Percentiles rank a stretch among this genome's conserved stretches.
Conservation (phyloP, 2,888 invertebrate genomes). For the Atrina japonica region DNA sequence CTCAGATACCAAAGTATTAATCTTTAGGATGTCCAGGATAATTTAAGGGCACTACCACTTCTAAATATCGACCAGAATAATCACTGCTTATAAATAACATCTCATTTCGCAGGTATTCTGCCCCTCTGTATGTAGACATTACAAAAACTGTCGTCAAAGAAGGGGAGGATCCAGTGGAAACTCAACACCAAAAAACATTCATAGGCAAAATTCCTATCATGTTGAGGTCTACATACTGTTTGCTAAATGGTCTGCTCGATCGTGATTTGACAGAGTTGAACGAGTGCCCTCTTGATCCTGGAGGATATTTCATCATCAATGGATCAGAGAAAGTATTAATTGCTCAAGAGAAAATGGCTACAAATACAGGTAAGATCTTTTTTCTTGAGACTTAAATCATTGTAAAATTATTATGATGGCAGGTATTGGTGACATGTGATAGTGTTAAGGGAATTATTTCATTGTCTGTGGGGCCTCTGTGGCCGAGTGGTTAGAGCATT, state of each 20-base stretch:
- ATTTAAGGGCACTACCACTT: too few relatives aligned
- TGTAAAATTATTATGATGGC: too few relatives aligned
- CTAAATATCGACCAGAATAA: too few relatives aligned
- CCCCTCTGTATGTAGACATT: conserved; percentile 99
- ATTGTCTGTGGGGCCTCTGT: too few relatives aligned
- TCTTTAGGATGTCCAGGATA: too few relatives aligned
- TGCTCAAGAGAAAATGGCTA: conserved; percentile 99
- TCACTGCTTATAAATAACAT: too few relatives aligned
- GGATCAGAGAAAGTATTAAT: conserved; percentile 99
- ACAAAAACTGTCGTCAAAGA: conserved; percentile 97
- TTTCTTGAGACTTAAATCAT: too few relatives aligned
- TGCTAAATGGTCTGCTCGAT: conserved; percentile 96
- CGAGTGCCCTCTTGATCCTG: conserved; percentile 99
- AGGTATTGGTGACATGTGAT: too few relatives aligned
- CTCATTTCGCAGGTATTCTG: conserved; percentile 86
- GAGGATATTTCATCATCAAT: conserved; percentile 99
- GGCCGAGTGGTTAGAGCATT: too few relatives aligned
- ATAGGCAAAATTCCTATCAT: conserved; percentile 98
- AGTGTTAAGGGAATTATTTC: too few relatives aligned
- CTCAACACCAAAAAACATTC: conserved; percentile 87
- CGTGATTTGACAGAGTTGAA: conserved; percentile 99
- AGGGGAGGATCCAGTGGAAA: conserved; percentile 90
- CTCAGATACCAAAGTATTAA: too few relatives aligned
- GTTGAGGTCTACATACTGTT: conserved; percentile 98
- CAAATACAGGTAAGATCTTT: conserved; percentile 90